Conservation (phyloP, 1,140 invertebrate genomes). For the Cyrtorhinus lividipennis region DNA sequence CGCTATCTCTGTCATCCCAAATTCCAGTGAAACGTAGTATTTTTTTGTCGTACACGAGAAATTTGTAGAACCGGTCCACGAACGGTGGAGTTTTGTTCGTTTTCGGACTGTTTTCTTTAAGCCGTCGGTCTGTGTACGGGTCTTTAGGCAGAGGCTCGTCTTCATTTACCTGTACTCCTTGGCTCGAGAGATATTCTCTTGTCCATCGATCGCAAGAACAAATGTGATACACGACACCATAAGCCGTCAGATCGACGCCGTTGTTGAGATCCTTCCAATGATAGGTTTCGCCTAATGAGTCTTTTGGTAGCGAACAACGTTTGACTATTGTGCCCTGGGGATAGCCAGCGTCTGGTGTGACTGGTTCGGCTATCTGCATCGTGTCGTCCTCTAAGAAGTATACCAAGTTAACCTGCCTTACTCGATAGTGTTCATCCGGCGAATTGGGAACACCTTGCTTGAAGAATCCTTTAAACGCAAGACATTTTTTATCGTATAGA, state of each 20-base stretch:
- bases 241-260: constrained; percentile 58
- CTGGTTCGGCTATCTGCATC: constrained; percentile 62
- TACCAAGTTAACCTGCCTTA: constrained; percentile 61
- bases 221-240: constrained; percentile 63
- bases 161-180: constrained; percentile 62
- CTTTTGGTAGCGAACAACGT: constrained; percentile 57
- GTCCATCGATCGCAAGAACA: constrained; percentile 67
- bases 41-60: constrained; percentile 56
- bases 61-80: constrained; percentile 43
- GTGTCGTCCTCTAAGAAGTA: constrained; percentile 82
- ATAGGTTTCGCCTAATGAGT: constrained; percentile 41
- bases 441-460: constrained; percentile 32
- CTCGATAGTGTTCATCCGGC: constrained; percentile 50
- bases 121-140: constrained; percentile 39
- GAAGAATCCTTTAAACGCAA: constrained; percentile 28
- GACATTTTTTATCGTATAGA: constrained; percentile 37
- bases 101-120: neutral
- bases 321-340: constrained; percentile 60
- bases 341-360: constrained; percentile 47
- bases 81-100: constrained; percentile 26
- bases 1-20: constrained; percentile 55
- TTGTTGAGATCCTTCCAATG: constrained; percentile 80
- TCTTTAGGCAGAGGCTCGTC: constrained; percentile 54
- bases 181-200: constrained; percentile 48
- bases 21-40: constrained; percentile 59